Evolutionary conservation across 1,140 invertebrate genomes (phyloP).

Genomic region (Drosophila ercepeae): DNA sequence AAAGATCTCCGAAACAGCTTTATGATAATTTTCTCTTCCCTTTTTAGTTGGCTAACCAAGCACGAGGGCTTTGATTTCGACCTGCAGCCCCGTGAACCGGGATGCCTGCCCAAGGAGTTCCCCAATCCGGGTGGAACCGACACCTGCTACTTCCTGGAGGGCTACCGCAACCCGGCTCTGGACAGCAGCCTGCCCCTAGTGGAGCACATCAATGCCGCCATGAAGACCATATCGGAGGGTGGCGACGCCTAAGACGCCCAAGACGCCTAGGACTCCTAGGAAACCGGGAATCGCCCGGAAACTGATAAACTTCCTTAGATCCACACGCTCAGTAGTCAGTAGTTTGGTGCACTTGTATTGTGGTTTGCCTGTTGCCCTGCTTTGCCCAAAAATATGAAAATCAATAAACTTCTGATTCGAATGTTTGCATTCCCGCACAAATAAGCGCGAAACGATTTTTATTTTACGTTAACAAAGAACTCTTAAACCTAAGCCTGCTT

Average conservation of each 20-base stretch:
- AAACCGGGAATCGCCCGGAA: background rate
- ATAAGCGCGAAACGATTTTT: constrained; percentile 3
- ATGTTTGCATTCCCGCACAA: constrained; percentile 56
- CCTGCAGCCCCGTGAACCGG: constrained; percentile 89
- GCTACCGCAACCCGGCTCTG: constrained; percentile 90
- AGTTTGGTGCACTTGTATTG: constrained; percentile 72
- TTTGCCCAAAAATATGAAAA: constrained; percentile 29
- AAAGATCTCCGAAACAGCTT: background rate
- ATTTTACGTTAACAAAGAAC: constrained; percentile 13
- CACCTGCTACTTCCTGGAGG: constrained; percentile 94
- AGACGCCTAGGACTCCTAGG: too few species aligned
- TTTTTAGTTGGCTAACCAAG: constrained; percentile 88
- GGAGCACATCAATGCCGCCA: constrained; percentile 87
- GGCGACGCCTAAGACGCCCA: too few species aligned
- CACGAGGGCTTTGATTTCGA: constrained; percentile 90
- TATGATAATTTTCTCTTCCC: constrained; percentile 21
- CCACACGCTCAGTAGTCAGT: constrained; percentile 59
- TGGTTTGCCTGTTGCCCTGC: constrained; percentile 44
- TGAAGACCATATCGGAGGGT: constrained; percentile 77
- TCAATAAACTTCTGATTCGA: constrained; percentile 57
- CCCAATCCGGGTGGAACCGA: constrained; percentile 89
- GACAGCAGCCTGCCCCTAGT: constrained; percentile 86
- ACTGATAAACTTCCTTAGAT: constrained; percentile 13
- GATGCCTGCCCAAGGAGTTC: constrained; percentile 94
- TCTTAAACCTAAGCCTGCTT: constrained; percentile 34